Conservation (phyloP, 2,888 invertebrate genomes). For the Apocheima hispidaria region DNA sequence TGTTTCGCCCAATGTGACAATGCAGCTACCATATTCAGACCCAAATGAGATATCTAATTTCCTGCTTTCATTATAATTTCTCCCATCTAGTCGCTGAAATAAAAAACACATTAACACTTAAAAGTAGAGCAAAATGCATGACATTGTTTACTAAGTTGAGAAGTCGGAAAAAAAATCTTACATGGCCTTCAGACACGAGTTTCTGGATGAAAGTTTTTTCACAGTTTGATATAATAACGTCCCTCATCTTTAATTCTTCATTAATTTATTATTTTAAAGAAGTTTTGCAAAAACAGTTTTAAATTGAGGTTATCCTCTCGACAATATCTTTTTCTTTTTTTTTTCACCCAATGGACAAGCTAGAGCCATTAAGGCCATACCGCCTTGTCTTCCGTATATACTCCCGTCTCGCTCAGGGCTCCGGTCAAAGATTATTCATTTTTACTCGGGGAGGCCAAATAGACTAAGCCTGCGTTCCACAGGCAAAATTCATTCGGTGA, state of each 20-base stretch:
- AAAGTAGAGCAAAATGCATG: background rate
- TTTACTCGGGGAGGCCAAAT: too few species aligned
- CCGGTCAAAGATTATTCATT: too few species aligned
- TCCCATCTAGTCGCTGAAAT: slow-evolving; percentile 92
- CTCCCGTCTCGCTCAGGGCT: too few species aligned
- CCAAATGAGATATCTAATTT: slow-evolving; percentile 91
- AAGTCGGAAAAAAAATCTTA: slow-evolving; percentile 61
- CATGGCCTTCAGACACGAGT: slow-evolving; percentile 88
- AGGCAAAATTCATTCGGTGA: too few species aligned
- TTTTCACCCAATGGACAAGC: too few species aligned
- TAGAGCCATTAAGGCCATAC: too few species aligned
- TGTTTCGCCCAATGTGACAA: slow-evolving; percentile 92
- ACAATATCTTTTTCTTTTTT: too few species aligned
- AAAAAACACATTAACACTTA: background rate
- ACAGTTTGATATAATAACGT: slow-evolving; percentile 88
- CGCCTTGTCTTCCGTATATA: too few species aligned
- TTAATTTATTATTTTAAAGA: background rate
- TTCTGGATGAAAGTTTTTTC: slow-evolving; percentile 90
- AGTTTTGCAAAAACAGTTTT: too few species aligned
- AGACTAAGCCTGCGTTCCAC: too few species aligned
- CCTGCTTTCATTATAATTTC: slow-evolving; percentile 91
- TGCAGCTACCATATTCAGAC: slow-evolving; percentile 93
- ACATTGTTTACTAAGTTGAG: background rate
- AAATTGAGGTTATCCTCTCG: too few species aligned
- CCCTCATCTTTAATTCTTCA: slow-evolving; percentile 82